Conservation (phyloP, 2,888 invertebrate species). For the Cataglyphis albicans region DNA sequence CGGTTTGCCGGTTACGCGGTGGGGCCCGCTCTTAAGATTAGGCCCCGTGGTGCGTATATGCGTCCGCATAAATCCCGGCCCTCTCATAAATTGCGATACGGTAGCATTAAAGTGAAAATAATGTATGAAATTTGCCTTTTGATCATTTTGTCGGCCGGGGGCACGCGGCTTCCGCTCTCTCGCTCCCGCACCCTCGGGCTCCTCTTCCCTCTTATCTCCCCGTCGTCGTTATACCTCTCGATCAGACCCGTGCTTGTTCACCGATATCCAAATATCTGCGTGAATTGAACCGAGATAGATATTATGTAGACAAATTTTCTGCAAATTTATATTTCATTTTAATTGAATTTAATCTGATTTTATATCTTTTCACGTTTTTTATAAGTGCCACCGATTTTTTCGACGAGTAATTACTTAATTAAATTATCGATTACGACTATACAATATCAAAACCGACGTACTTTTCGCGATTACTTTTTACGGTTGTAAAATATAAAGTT, state of each 20-base stretch:
- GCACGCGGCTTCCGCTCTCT: slow-evolving; percentile 82
- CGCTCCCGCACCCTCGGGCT: slow-evolving; percentile 58
- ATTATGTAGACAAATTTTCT: neutral
- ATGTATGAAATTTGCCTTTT: slow-evolving; percentile 85
- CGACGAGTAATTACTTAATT: neutral
- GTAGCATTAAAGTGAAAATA: slow-evolving; percentile 86
- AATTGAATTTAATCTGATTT: neutral
- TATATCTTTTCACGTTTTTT: neutral
- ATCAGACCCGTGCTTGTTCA: slow-evolving; percentile 27
- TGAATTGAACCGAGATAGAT: neutral
- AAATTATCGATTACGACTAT: neutral
- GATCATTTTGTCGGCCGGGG: slow-evolving; percentile 85
- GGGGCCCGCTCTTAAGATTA: slow-evolving; percentile 70
- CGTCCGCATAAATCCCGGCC: slow-evolving; percentile 83
- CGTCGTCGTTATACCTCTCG: slow-evolving; percentile 47
- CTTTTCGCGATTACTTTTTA: neutral
- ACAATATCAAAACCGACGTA: neutral
- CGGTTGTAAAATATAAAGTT: neutral
- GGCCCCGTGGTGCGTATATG: slow-evolving; percentile 78
- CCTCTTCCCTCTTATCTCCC: slow-evolving; percentile 11
- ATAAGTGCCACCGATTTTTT: neutral
- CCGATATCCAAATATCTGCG: slow-evolving; percentile 39
- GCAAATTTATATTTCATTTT: neutral
- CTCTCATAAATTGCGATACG: slow-evolving; percentile 85
- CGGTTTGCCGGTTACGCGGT: slow-evolving; percentile 66